phyloP scores from a whole-genome alignment of 2,113 vertebrate species.

The Theristicus caerulescens region DNA sequence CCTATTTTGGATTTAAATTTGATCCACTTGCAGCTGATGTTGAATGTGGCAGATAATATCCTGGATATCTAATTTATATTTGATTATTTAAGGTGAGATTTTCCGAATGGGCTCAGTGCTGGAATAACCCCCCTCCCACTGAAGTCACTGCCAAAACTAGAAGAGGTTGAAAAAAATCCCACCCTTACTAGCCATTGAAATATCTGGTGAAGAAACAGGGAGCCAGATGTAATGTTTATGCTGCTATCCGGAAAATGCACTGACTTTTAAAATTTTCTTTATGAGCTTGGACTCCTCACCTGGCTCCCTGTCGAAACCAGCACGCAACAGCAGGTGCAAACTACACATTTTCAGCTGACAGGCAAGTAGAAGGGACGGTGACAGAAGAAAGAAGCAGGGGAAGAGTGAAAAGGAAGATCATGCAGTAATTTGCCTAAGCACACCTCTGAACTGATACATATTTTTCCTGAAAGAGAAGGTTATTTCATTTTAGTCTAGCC shows the following conservation, averaged over 20 bases:
- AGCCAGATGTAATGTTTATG: neutral
- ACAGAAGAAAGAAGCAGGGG: neutral
- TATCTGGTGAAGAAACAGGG: neutral
- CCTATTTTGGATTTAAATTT: neutral
- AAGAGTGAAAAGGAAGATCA: neutral
- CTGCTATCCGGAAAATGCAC: neutral
- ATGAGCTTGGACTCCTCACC: neutral
- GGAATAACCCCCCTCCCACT: neutral
- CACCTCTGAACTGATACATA: neutral
- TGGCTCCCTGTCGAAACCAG: neutral
- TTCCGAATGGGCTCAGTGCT: neutral
- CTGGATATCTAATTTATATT: conserved; percentile 25
- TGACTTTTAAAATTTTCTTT: neutral
- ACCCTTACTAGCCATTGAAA: neutral
- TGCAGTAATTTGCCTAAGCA: neutral
- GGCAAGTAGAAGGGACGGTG: neutral
- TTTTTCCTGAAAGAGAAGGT: neutral
- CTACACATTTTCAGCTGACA: neutral
- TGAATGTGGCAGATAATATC: neutral
- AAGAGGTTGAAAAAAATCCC: neutral
- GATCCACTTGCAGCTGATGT: conserved; percentile 10
- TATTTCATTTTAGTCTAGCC: neutral
- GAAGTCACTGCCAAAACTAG: neutral
- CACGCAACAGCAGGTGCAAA: neutral
- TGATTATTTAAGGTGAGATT: conserved; percentile 45